Base-by-base conservation (phyloP, 1,140 invertebrate genomes). In the Olivierus martensii region DNA sequence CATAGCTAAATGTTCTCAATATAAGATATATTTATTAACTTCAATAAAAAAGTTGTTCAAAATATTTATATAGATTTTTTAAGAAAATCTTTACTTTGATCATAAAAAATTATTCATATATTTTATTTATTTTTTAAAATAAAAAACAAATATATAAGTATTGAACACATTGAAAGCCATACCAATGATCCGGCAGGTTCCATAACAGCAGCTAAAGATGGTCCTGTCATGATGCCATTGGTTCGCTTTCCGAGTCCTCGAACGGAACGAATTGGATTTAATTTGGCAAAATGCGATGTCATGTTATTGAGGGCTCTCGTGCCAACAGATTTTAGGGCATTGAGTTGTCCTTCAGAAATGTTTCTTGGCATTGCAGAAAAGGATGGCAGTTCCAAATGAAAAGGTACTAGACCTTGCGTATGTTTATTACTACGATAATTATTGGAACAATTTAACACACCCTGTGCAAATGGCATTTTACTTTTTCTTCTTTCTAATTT, bases 251-350 rank as follows among this genome's bases (percentile, higher is more conserved):
- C 17, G 47, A 62, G 67, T 67, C 48, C 54, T 51, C 59, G 66
- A 59, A 51, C 57, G 55, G 0, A 73, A 71, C 65, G 78, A 82
- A 88, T 69, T 64, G 80, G 80, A 64, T 84, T 85, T 3, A 85
- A 63, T 66, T 85, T 87, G 38, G 80, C 84, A 65, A 90, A 84
- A 62, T 87, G 84, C 49, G 86, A 84, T 0, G 82, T 78, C 69
- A 89, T 79, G 66, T 87, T 88, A 35, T 75, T 84, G 14, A 89
- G 68, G 45, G 85, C 85, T 73, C 87, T 87, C 14, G 83, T 83
- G 55, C 83, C 82, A 62, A 74, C 79, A 65, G 65, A 77, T 65
- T 79, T 80, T 2, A 82, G 60, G 36, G 73, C 72, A 43, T 75
- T 63, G 14, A 81, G 62, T 59, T 81, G 79, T 4, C 75, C 77